These are phyloP conservation scores for Hormaphis cornu DNA, from an alignment of 1,140 invertebrate species.

Conservation along the genomic window DNA sequence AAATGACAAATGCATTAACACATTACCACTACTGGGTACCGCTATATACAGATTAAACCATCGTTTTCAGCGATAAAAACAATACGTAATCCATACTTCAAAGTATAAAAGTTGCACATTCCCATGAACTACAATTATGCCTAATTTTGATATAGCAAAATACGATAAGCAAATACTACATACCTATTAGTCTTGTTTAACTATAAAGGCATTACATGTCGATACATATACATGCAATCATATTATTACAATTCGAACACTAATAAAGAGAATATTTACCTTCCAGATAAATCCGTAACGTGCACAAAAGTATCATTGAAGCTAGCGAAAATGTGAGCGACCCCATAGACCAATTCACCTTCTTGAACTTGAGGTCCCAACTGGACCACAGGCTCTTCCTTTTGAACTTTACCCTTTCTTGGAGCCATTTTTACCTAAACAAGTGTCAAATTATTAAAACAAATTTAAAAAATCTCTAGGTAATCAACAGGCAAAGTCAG, in stretches of 20 bases:
- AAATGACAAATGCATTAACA: no score
- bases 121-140: no score
- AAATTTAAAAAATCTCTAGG: no score
- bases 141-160: no score
- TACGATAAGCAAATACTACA: neutral
- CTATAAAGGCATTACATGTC: neutral
- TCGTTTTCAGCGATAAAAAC: no score
- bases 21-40: no score
- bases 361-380: conserved; percentile 94
- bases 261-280: conserved; percentile 45
- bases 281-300: conserved; percentile 96
- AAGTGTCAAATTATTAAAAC: neutral
- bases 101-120: no score
- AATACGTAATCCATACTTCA: no score
- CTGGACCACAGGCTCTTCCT: conserved; percentile 92
- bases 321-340: conserved; percentile 98
- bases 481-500: neutral
- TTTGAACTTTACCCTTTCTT: conserved; percentile 90
- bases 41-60: no score
- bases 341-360: conserved; percentile 96
- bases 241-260: neutral
- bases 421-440: conserved; percentile 67
- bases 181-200: neutral
- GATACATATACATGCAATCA: neutral
- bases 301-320: conserved; percentile 99